Base-by-base conservation (phyloP, 2,888 invertebrate genomes). In the Herminia tarsipennalis region DNA sequence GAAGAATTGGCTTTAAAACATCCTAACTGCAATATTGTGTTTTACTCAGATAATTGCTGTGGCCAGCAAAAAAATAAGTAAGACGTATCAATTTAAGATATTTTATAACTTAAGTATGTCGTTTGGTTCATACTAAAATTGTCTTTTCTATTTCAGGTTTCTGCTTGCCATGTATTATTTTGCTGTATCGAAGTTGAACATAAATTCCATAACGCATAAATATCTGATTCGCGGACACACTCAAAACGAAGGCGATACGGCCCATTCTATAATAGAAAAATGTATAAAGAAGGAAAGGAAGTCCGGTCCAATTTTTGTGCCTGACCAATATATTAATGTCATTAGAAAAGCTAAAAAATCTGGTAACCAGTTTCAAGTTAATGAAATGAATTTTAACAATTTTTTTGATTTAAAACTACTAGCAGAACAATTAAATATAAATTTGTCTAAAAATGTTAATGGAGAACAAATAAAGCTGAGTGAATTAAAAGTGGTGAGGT, bases 1-100 rank as follows among this genome's bases (percentile, higher is more conserved):
- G 21, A 42, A 10, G 16, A 35, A 17, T 9, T 35, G 17, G 17
- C 24, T 13, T 16, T 16, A 5, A 35, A 24, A 25, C n/a, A 5
- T 2, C 22, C 33, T 13, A 14, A 8, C 8, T 21, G 22, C n/a
- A 22, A 34, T 13, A 22, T 35, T 6, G 32, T 16, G 14, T 42
- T 45, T 36, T 42, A 42, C 13, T 38, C 38, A 0, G 42, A 51
- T 17, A 49, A 49, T 8, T 49, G 49, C 12, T 44, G 43, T n/a
- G 49, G 49, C 3, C 49, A 49, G 24, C 35, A 49, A 13, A 49
- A 49, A 25, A 49, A 49, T 22, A 40, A 35, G 22, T 36, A 24
- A 39, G 21, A 21, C 5, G 5, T 21, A 33, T 5, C 17, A 2
- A 2, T 8, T 28, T 27, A 12, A 5, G 28, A 14, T 5, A n/a